A percentile compares a stretch with the other conserved stretches of the same genome.
Evolutionary conservation across 2,113 vertebrate genomes (phyloP).

Genomic region (Tragelaphus imberbis): DNA sequence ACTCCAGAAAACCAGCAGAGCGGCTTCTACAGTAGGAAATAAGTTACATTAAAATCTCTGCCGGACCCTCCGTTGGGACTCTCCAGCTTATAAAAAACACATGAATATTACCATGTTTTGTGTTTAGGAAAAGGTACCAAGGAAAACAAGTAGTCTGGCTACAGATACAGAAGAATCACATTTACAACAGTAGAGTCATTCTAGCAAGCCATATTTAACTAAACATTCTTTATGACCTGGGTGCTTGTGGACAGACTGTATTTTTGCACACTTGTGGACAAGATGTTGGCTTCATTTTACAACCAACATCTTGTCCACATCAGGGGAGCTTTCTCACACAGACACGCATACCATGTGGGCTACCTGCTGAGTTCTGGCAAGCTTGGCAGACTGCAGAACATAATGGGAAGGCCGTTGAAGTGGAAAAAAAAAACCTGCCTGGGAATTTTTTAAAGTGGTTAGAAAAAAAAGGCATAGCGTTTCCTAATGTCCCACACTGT

Average conservation of each 20-base stretch:
- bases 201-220: conserved; percentile 57
- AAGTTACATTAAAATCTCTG: background rate
- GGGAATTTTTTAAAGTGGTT: conserved; percentile 78
- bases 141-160: background rate
- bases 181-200: conserved; percentile 57
- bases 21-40: background rate
- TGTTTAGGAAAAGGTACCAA: conserved; percentile 18
- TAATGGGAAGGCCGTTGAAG: conserved; percentile 81
- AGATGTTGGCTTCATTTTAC: conserved; percentile 84
- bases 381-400: conserved; percentile 80
- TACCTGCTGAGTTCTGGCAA: conserved; percentile 87
- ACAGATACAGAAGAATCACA: conserved; percentile 64
- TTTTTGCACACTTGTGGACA: conserved; percentile 84
- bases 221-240: conserved; percentile 35
- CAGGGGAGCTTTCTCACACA: conserved; percentile 83
- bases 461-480: conserved; percentile 65
- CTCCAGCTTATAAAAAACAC: background rate
- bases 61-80: background rate
- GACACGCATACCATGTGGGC: conserved; percentile 82
- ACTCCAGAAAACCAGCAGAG: background rate
- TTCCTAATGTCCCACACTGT: conserved; percentile 81
- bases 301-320: conserved; percentile 86
- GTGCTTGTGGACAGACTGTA: conserved; percentile 62
- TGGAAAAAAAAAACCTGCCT: conserved; percentile 79
- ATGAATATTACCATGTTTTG: background rate